phyloP scores from a whole-genome alignment of 1,140 invertebrate genomes.

The Trichomalopsis sarcophagae region DNA sequence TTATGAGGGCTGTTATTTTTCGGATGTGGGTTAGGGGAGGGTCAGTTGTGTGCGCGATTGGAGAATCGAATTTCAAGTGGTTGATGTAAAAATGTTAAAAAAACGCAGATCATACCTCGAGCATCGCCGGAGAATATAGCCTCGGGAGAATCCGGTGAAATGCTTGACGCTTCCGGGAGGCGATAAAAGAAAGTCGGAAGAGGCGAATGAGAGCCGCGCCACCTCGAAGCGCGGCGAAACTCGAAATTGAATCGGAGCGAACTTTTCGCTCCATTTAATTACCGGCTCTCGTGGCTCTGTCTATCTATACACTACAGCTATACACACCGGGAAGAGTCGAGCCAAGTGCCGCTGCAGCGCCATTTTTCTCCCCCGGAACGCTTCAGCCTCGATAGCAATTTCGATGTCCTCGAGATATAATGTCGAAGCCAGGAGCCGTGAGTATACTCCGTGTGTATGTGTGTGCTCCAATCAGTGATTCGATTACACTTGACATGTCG shows the following conservation, averaged over 20 bases:
- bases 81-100: too few relatives aligned
- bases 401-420: constrained; percentile 46
- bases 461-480: constrained; percentile 41
- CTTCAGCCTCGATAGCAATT: constrained; percentile 31
- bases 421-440: constrained; percentile 13
- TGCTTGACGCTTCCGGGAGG: background rate
- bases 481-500: constrained; percentile 42
- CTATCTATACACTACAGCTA: background rate
- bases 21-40: background rate
- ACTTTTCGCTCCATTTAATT: constrained; percentile 45
- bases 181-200: background rate
- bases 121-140: background rate
- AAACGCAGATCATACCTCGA: background rate
- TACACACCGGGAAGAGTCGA: background rate
- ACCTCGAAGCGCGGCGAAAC: background rate
- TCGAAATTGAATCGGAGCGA: constrained; percentile 36
- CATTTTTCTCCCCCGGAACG: background rate
- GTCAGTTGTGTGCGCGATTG: too few relatives aligned
- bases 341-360: background rate
- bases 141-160: background rate
- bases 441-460: background rate
- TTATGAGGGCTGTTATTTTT: background rate
- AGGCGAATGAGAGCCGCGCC: constrained; percentile 1
- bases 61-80: too few relatives aligned
- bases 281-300: background rate